phyloP scores from a whole-genome alignment of 1,140 invertebrate genomes.

The Lineus longissimus region DNA sequence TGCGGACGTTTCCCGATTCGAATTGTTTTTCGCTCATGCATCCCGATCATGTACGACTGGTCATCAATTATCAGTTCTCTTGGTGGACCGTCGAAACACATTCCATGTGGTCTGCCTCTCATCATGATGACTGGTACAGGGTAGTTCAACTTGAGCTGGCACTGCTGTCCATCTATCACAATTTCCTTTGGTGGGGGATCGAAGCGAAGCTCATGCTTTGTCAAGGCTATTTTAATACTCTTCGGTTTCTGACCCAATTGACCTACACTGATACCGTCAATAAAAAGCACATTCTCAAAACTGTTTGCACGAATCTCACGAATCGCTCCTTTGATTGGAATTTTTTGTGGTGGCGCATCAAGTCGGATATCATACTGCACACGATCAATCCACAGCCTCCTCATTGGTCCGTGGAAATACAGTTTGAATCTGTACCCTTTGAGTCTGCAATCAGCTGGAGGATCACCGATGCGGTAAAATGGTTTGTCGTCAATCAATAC shows the following conservation, averaged over 20 bases:
- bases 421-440: slow-evolving; percentile 28
- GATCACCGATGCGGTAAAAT: slow-evolving; percentile 48
- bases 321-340: slow-evolving; percentile 31
- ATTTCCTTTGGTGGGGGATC: slow-evolving; percentile 58
- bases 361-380: slow-evolving; percentile 39
- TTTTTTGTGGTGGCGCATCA: slow-evolving; percentile 46
- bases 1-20: slow-evolving; percentile 67
- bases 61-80: slow-evolving; percentile 87
- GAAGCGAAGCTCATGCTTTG: slow-evolving; percentile 42
- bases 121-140: slow-evolving; percentile 77
- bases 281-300: slow-evolving; percentile 36
- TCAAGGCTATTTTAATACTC: slow-evolving; percentile 33
- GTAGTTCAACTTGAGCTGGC: slow-evolving; percentile 82
- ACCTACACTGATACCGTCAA: slow-evolving; percentile 43
- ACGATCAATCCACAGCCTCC: slow-evolving; percentile 46
- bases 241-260: slow-evolving; percentile 41
- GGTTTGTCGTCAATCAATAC: slow-evolving; percentile 32
- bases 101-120: slow-evolving; percentile 58
- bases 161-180: slow-evolving; percentile 73
- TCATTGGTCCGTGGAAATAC: slow-evolving; percentile 42
- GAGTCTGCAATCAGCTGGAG: slow-evolving; percentile 34
- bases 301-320: slow-evolving; percentile 44
- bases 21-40: slow-evolving; percentile 73
- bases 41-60: slow-evolving; percentile 65
- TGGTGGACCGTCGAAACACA: slow-evolving; percentile 86